Evolutionary conservation across 2,113 vertebrate genomes (phyloP).

Genomic region (Nansenia antarctica): DNA sequence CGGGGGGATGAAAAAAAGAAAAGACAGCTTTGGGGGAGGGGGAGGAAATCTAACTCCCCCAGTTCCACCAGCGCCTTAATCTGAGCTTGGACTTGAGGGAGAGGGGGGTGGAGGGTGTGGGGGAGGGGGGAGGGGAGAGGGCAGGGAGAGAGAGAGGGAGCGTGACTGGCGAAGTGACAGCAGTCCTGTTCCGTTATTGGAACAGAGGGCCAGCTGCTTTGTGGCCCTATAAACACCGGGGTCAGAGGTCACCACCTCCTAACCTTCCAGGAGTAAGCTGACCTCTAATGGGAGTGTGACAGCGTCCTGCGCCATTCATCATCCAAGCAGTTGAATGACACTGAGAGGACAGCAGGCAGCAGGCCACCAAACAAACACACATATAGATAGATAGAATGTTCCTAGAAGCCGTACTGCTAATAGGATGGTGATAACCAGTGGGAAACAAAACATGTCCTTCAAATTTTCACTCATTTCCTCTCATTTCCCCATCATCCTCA

Average conservation of each 20-base stretch:
- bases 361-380: too few relatives aligned
- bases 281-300: not conserved
- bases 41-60: not conserved
- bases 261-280: slow-evolving; percentile 2
- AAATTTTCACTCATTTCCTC: too few relatives aligned
- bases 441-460: too few relatives aligned
- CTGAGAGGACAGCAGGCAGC: too few relatives aligned
- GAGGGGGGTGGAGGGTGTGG: not conserved
- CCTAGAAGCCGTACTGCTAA: too few relatives aligned
- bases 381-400: too few relatives aligned
- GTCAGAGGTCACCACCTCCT: slow-evolving; percentile 43
- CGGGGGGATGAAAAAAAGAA: too few relatives aligned
- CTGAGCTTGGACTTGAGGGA: not conserved
- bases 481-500: not conserved
- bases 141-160: not conserved
- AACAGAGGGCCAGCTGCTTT: slow-evolving; percentile 34
- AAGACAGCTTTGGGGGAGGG: not conserved
- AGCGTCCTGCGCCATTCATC: not conserved
- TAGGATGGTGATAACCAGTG: too few relatives aligned
- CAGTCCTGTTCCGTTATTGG: not conserved
- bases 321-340: slow-evolving; percentile 5
- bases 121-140: too few relatives aligned
- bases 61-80: not conserved
- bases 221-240: slow-evolving; percentile 12
- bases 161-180: not conserved